phyloP scores from a whole-genome alignment of 2,888 invertebrate genomes.

The Leucoptera coffeella region DNA sequence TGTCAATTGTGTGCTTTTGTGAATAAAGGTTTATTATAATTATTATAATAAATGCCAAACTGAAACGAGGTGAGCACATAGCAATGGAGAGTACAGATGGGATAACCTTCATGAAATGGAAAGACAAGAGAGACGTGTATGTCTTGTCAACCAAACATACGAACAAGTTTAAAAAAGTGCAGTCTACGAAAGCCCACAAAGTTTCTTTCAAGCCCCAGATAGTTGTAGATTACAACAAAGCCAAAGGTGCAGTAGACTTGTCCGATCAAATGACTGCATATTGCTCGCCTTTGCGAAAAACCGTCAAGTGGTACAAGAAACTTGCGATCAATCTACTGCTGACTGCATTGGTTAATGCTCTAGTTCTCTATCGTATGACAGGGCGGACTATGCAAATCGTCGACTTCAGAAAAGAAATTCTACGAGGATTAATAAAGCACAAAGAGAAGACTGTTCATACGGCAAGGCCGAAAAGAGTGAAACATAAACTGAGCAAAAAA shows the following conservation, averaged over 20 bases:
- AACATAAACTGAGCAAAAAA: too few species aligned
- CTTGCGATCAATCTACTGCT: constrained; percentile 11
- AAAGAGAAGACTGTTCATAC: too few species aligned
- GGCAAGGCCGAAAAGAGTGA: too few species aligned
- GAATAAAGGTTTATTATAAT: too few species aligned
- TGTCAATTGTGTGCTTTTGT: too few species aligned
- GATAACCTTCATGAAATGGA: constrained; percentile 9
- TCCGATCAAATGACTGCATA: constrained; percentile 12
- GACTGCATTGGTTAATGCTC: constrained; percentile 11
- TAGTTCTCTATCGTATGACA: constrained; percentile 9
- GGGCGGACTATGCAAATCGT: constrained; percentile 6
- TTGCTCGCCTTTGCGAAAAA: constrained; percentile 10
- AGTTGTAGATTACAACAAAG: constrained; percentile 11
- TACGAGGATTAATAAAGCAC: too few species aligned
- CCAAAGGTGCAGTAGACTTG: constrained; percentile 11
- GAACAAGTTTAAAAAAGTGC: too few species aligned
- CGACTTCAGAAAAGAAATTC: constrained; percentile 5
- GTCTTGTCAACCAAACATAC: constrained; percentile 11
- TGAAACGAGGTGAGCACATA: constrained; percentile 9
- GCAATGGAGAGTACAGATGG: constrained; percentile 9
- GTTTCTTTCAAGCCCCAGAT: constrained; percentile 8
- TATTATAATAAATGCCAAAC: too few species aligned
- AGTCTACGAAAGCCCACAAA: constrained; percentile 3
- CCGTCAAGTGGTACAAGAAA: too few species aligned
- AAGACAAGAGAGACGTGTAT: constrained; percentile 9